phyloP scores from a whole-genome alignment of 2,888 invertebrate species.

The Chouioia cunea region DNA sequence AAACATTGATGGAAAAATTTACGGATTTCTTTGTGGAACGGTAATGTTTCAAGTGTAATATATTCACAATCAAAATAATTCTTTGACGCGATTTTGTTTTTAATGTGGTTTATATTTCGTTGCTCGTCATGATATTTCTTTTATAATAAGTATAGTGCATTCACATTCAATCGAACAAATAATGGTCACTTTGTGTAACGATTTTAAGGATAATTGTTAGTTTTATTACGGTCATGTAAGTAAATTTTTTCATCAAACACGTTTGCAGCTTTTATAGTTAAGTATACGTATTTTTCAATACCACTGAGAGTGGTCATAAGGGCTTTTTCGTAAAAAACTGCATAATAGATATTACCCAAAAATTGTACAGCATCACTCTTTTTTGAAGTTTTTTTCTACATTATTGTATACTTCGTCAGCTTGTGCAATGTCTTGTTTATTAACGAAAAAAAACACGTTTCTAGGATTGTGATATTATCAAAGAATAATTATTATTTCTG shows the following conservation, averaged over 20 bases:
- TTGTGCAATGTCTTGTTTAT: slow-evolving; percentile 37
- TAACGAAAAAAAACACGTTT: background rate
- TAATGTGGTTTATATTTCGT: too few relatives aligned
- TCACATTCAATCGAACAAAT: background rate
- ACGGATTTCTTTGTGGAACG: background rate
- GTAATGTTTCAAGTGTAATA: background rate
- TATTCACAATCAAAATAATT: background rate
- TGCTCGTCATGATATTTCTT: background rate
- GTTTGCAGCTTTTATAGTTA: slow-evolving; percentile 8
- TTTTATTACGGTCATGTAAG: background rate
- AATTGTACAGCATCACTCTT: slow-evolving; percentile 31
- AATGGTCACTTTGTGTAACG: background rate
- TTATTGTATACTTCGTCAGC: slow-evolving; percentile 29
- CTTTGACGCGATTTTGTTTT: background rate
- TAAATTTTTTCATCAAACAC: slow-evolving; percentile 31
- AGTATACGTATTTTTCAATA: slow-evolving; percentile 31
- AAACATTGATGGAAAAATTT: slow-evolving; percentile 33
- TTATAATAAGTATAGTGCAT: background rate
- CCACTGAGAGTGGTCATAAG: slow-evolving; percentile 16
- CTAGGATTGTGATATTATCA: slow-evolving; percentile 34
- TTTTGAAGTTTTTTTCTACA: slow-evolving; percentile 18
- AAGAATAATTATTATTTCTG: slow-evolving; percentile 19
- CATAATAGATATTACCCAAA: slow-evolving; percentile 28
- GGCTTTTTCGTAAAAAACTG: slow-evolving; percentile 22
- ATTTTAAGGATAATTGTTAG: slow-evolving; percentile 3